Base-by-base conservation (phyloP, 2,888 invertebrate genomes). In the Eristalis tenax region DNA sequence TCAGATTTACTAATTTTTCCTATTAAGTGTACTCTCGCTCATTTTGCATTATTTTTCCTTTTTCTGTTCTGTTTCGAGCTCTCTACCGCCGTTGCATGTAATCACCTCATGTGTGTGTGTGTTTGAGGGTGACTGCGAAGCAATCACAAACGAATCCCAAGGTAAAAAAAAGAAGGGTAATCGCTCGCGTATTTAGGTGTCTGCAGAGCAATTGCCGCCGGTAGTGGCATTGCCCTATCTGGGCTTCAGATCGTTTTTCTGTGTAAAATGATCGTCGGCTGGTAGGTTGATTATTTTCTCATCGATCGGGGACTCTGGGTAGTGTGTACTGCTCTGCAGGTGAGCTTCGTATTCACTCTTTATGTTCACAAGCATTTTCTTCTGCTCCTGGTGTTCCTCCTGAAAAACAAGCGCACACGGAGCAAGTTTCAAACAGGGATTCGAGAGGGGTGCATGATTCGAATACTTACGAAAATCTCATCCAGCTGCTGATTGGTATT, bases 371-470 rank as follows among this genome's bases (percentile, higher is more conserved):
- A 90, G 91, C 77, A 93, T 90, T 89, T 93, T 91, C 38, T 91
- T 91, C 87, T 93, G 93, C 78, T 92, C 92, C 76, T 92, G 92
- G 75, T 92, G 92, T 83, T 93, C 93, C 88, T 92, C 92, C 93
- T 93, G 82, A 3, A 32, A 3, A 1, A 66, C 56, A 35, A 8
- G 40, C 43, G 15, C 15, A 43, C 15, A 15, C 15, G 26, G n/a
- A n/a, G 4, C 4, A 4, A 50, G 6, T 50, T 18, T 18, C 5
- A n/a, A 6, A 1, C 15, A 5, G 5, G n/a, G n/a, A 50, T n/a
- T 18, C n/a, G n/a, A 4, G 43, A 0, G 43, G 43, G n/a, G 2
- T 3, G 4, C 26, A 0, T 23, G 26, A 26, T 50, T 59, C n/a
- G 38, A n/a, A n/a, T 13, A 89, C 91, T 89, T 79, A 93, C 93